Evolutionary conservation across 2,888 invertebrate genomes (phyloP).

Genomic region (Taphrorychus bicolor): DNA sequence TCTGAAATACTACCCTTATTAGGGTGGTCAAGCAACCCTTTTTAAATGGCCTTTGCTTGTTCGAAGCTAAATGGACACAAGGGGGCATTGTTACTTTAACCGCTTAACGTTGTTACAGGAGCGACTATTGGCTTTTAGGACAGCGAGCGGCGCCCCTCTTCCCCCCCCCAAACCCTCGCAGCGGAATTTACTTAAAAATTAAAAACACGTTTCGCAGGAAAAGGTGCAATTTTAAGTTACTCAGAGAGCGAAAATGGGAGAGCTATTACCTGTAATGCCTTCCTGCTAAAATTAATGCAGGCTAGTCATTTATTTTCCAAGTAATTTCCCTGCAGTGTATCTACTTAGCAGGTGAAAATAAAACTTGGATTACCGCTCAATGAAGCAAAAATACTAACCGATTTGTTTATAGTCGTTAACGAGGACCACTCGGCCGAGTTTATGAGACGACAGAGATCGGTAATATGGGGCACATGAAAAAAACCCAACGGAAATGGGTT

Average conservation of each 20-base stretch:
- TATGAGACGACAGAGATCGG: slow-evolving; percentile 3
- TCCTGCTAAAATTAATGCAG: background rate
- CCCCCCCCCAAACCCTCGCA: no score
- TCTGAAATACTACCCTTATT: slow-evolving; percentile 22
- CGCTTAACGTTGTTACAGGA: background rate
- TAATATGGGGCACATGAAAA: slow-evolving; percentile 20
- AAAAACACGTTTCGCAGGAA: no score
- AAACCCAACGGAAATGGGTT: slow-evolving; percentile 29
- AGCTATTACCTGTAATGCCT: background rate
- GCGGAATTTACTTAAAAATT: no score
- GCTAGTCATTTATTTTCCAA: background rate
- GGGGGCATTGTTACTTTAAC: slow-evolving; percentile 4
- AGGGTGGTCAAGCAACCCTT: slow-evolving; percentile 20
- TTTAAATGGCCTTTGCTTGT: slow-evolving; percentile 30
- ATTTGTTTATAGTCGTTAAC: slow-evolving; percentile 8
- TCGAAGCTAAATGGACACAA: slow-evolving; percentile 15
- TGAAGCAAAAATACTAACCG: background rate
- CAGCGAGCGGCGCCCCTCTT: no score
- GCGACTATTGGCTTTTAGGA: background rate
- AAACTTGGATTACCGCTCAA: background rate
- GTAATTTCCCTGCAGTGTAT: background rate
- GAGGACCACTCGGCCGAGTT: slow-evolving; percentile 6
- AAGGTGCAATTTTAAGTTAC: no score
- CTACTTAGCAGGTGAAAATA: background rate
- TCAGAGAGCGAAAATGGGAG: background rate